Percentiles rank a stretch among this genome's conserved stretches.
phyloP scores from a whole-genome alignment of 35 echinoderm and acorn worm genomes.

The Apostichopus japonicus region DNA sequence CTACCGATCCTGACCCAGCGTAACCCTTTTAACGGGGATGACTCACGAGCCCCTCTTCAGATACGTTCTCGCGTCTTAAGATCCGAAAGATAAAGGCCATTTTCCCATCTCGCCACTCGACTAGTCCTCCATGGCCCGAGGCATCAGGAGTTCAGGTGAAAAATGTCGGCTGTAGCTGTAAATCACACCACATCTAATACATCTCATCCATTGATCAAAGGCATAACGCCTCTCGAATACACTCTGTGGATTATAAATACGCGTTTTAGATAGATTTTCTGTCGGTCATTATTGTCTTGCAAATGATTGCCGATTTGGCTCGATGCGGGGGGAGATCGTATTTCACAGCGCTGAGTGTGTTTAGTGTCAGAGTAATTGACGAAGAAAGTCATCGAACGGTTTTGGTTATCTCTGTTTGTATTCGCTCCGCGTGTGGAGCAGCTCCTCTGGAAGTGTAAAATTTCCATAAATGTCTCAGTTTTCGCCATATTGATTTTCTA shows the following conservation, averaged over 20 bases:
- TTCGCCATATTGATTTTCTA: constrained; percentile 49
- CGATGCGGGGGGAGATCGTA: constrained; percentile 40
- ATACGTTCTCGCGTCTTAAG: neutral
- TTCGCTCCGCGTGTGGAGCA: constrained; percentile 30
- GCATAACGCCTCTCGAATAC: constrained; percentile 52
- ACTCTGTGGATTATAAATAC: constrained; percentile 45
- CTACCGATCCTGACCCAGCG: constrained; percentile 14
- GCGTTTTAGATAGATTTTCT: constrained; percentile 53
- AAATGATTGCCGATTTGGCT: constrained; percentile 56
- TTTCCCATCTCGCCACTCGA: constrained; percentile 38
- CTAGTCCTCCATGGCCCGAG: constrained; percentile 50
- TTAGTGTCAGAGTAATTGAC: constrained; percentile 52
- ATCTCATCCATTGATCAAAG: constrained; percentile 53
- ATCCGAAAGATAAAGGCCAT: constrained; percentile 52
- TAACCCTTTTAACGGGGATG: constrained; percentile 37
- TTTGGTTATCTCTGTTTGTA: constrained; percentile 42
- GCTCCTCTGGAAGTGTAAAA: constrained; percentile 42
- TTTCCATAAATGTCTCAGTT: constrained; percentile 52
- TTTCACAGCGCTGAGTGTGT: constrained; percentile 44
- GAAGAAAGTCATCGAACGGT: constrained; percentile 52
- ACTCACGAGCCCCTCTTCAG: constrained; percentile 23
- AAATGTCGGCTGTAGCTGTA: constrained; percentile 45
- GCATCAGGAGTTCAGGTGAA: constrained; percentile 31
- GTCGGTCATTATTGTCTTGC: constrained; percentile 52
- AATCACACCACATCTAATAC: constrained; percentile 50